Percentiles rank a stretch among this genome's conserved stretches.
These are phyloP conservation scores for Drosophila mauritiana DNA, from an alignment of 1,140 invertebrate genomes.

Conservation along the genomic window DNA sequence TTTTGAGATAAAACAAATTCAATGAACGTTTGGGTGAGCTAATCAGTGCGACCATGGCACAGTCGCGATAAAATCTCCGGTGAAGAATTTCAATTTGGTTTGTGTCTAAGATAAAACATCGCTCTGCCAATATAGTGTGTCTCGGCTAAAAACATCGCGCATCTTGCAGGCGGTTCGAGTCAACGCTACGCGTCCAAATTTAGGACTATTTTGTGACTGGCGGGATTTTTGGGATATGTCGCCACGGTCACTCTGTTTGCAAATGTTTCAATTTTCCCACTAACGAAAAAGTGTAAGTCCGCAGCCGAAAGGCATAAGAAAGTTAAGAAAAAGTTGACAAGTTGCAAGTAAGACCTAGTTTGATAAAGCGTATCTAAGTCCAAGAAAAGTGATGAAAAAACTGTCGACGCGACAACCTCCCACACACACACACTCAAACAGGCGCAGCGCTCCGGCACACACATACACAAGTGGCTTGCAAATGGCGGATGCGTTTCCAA, in stretches of 20 bases:
- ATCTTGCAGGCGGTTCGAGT: neutral
- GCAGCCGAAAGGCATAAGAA: constrained; percentile 22
- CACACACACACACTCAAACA: constrained; percentile 30
- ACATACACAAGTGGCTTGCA: constrained; percentile 65
- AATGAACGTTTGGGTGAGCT: neutral
- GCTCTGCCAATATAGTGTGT: neutral
- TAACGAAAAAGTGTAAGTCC: constrained; percentile 67
- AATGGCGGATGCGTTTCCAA: constrained; percentile 75
- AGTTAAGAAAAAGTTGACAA: constrained; percentile 25
- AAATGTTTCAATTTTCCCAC: constrained; percentile 62
- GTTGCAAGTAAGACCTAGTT: constrained; percentile 31
- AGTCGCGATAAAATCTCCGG: neutral
- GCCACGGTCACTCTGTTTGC: constrained; percentile 28
- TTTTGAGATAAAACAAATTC: neutral
- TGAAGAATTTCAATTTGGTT: too few relatives aligned
- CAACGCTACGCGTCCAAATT: neutral
- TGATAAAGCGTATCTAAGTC: constrained; percentile 24
- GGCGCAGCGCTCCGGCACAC: constrained; percentile 11
- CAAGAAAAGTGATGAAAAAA: constrained; percentile 57
- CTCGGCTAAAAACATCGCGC: neutral
- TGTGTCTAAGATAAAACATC: too few relatives aligned
- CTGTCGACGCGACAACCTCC: constrained; percentile 72
- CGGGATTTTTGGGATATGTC: neutral
- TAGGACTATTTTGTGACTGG: neutral
- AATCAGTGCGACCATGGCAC: neutral